Evolutionary conservation across 2,797 vertebrate species (phyloP).

Genomic region (Taeniopygia guttata): DNA sequence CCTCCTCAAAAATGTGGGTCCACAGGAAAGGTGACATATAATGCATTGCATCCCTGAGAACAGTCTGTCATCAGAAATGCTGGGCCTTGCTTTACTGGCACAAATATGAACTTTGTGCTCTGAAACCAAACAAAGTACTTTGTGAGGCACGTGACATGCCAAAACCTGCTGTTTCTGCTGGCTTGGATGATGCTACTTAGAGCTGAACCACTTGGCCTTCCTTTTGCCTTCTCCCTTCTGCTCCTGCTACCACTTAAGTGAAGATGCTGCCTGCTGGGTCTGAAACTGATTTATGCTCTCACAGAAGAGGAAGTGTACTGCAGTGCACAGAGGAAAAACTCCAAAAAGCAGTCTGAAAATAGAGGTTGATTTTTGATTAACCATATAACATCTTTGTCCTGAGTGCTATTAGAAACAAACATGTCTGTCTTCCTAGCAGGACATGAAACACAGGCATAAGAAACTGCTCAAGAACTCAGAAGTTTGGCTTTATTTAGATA

Average conservation of each 20-base stretch:
- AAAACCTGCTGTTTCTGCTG: neutral
- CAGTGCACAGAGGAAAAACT: neutral
- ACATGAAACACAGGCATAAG: neutral
- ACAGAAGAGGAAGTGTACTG: neutral
- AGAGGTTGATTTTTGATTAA: conserved; percentile 5
- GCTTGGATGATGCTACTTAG: neutral
- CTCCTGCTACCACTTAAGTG: neutral
- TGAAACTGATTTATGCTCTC: neutral
- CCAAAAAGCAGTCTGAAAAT: neutral
- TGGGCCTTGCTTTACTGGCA: neutral
- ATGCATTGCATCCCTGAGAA: neutral
- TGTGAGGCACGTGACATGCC: neutral
- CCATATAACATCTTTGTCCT: neutral
- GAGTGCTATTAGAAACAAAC: neutral
- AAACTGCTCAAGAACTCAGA: neutral
- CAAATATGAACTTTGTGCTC: neutral
- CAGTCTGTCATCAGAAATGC: neutral
- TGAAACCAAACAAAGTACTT: neutral
- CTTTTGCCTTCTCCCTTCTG: neutral
- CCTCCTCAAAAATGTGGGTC: neutral
- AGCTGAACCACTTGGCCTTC: neutral
- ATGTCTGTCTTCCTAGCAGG: neutral
- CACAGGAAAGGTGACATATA: accelerated
- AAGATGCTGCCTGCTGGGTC: neutral
- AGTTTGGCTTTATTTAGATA: neutral